Conservation (phyloP, 2,888 invertebrate species). For the Meta bourneti region DNA sequence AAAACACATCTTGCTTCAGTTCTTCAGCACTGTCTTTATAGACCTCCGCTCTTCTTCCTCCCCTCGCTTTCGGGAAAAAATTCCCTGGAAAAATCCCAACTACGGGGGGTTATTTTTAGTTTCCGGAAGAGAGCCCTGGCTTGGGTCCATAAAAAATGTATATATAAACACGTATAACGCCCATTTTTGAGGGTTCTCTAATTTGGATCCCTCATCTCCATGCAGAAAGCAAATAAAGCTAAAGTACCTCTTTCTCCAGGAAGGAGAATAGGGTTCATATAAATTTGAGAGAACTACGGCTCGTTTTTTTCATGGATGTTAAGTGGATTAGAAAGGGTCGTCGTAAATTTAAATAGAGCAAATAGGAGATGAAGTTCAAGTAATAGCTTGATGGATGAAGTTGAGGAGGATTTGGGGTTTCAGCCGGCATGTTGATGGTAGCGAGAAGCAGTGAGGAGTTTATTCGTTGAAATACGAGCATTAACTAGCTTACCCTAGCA, state of each 20-base stretch:
- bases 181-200: not conserved
- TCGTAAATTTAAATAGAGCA: not conserved
- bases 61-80: constrained; percentile 16
- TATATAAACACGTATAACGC: not conserved
- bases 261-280: not conserved
- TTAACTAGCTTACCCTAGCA: no score
- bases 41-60: constrained; percentile 2
- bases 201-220: not conserved
- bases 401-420: no score
- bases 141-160: constrained; percentile 25
- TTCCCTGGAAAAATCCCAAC: constrained; percentile 59
- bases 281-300: not conserved
- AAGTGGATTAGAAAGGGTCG: not conserved
- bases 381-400: not conserved
- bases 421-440: no score
- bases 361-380: not conserved
- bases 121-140: constrained; percentile 31
- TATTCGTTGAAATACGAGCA: no score
- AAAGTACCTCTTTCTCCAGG: not conserved
- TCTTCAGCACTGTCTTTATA: constrained; percentile 35
- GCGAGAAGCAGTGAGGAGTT: no score
- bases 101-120: constrained; percentile 41
- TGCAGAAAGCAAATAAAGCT: not conserved
- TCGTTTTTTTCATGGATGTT: not conserved
- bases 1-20: constrained; percentile 42